A percentile compares a stretch with the other conserved stretches of the same genome.
Evolutionary conservation across 2,888 invertebrate genomes (phyloP).

Genomic region (Caenorhabditis macrosperma): DNA sequence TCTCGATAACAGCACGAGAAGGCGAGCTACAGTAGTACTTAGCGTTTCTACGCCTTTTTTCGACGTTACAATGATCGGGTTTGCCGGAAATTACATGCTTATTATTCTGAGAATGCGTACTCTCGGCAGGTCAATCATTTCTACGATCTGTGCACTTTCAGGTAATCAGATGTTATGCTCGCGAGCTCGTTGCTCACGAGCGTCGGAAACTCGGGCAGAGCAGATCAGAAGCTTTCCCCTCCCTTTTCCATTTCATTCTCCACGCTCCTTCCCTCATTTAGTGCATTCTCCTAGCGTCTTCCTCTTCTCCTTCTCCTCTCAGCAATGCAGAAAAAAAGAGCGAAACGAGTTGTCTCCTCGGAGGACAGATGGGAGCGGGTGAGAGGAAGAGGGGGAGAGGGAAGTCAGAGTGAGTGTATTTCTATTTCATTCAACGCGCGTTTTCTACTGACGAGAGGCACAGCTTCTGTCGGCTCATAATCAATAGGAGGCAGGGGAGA

Average conservation of each 20-base stretch:
- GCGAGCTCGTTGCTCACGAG: no score
- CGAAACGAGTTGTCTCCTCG: background rate
- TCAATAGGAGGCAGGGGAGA: conserved; percentile 31
- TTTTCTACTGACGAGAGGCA: conserved; percentile 15
- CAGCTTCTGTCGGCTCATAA: conserved; percentile 20
- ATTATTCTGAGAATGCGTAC: no score
- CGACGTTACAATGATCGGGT: no score
- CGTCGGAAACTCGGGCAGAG: no score
- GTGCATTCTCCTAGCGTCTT: background rate
- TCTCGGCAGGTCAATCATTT: no score
- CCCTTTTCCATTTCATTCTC: background rate
- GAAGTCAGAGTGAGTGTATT: background rate
- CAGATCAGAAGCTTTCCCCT: background rate
- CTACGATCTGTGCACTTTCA: no score
- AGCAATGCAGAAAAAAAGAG: background rate
- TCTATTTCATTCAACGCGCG: background rate
- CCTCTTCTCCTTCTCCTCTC: background rate
- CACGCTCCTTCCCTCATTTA: background rate
- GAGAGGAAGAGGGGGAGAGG: background rate
- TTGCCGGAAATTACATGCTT: no score
- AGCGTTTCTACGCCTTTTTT: no score
- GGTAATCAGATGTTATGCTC: no score
- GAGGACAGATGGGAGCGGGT: background rate
- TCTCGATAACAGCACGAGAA: no score
- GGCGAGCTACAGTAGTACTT: no score